Evolutionary conservation across 1,140 invertebrate genomes (phyloP).

Genomic region (Heliconius congener): DNA sequence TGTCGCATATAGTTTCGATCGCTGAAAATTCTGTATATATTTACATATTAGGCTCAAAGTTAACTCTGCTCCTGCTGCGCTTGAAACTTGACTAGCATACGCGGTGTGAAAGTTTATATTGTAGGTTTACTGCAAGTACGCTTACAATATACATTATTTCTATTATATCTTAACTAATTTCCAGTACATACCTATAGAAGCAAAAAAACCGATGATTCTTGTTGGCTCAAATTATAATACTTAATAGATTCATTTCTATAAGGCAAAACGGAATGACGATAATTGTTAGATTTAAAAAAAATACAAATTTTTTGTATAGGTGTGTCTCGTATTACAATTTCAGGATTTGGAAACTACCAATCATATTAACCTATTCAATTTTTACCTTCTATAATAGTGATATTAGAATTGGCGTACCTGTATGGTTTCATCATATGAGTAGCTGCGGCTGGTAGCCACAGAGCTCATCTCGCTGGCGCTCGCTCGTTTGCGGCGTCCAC

Average conservation of each 20-base stretch:
- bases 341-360: no score
- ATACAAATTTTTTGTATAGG: no score
- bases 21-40: conserved; percentile 19
- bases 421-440: conserved; percentile 75
- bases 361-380: no score
- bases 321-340: no score
- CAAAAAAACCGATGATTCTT: no score
- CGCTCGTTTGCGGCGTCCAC: conserved; percentile 58
- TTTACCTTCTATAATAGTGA: no score
- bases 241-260: no score
- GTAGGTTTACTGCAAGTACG: not conserved
- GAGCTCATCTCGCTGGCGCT: conserved; percentile 69
- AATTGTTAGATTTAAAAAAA: no score
- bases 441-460: conserved; percentile 57
- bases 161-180: not conserved
- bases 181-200: no score
- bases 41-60: conserved; percentile 16
- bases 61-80: not conserved
- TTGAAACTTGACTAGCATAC: not conserved
- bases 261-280: no score
- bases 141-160: not conserved
- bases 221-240: no score
- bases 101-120: conserved; percentile 6
- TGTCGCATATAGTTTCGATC: conserved; percentile 17
- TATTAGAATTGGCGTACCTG: conserved; percentile 48